phyloP scores from a whole-genome alignment of 2,888 invertebrate genomes.

The Dusona sp. region DNA sequence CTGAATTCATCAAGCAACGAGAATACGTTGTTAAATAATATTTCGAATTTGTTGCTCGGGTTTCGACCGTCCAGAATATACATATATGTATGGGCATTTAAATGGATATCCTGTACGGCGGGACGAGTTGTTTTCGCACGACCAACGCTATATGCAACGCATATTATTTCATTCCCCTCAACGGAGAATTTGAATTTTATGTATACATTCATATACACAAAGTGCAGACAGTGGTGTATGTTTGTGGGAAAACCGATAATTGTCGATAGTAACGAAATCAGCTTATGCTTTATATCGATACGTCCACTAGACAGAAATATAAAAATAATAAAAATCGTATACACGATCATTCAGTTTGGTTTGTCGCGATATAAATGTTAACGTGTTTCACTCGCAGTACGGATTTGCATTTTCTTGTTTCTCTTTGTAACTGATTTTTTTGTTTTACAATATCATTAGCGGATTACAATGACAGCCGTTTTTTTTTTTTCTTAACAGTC shows the following conservation, averaged over 20 bases:
- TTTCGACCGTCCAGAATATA: not conserved
- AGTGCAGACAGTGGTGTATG: not conserved
- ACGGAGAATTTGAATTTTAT: conserved; percentile 22
- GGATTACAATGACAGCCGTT: not conserved
- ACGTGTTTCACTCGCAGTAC: not conserved
- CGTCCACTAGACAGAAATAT: conserved; percentile 26
- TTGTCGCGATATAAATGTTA: conserved; percentile 5
- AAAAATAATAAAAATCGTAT: conserved; percentile 23
- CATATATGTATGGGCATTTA: conserved; percentile 6
- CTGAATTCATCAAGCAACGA: conserved; percentile 52
- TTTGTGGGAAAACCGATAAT: conserved; percentile 63
- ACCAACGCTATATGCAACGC: conserved; percentile 43
- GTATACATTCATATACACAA: not conserved
- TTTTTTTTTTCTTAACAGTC: not conserved
- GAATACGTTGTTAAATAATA: conserved; percentile 65
- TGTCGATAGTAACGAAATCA: conserved; percentile 60
- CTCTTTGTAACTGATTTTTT: not conserved
- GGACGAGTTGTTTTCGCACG: conserved; percentile 49
- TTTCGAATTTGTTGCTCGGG: conserved; percentile 41
- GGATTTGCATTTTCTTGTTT: not conserved
- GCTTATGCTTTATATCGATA: conserved; percentile 58
- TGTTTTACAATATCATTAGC: not conserved
- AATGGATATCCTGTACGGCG: conserved; percentile 6
- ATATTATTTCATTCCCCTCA: conserved; percentile 59
- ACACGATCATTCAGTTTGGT: conserved; percentile 40